A percentile compares a stretch with the other conserved stretches of the same genome.
These are phyloP conservation scores for Bombylius discolor DNA, from an alignment of 2,888 invertebrate species.

Conservation along the genomic window DNA sequence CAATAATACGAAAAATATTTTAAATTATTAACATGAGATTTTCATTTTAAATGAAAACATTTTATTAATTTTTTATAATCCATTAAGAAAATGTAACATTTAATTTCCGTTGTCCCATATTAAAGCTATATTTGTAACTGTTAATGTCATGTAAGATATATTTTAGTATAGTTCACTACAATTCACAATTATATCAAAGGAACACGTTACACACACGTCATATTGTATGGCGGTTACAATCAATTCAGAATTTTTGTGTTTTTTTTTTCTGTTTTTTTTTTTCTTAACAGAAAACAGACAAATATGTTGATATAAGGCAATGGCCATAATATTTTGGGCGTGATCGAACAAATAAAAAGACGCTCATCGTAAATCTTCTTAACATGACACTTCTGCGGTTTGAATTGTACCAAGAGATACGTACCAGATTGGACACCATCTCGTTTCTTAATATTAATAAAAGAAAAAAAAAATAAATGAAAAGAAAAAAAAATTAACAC, in stretches of 20 bases:
- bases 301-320: background rate
- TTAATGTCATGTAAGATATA: slow-evolving; percentile 3
- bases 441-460: slow-evolving; percentile 7
- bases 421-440: background rate
- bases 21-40: background rate
- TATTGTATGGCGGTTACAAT: no score
- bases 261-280: no score
- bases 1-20: background rate
- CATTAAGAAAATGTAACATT: background rate
- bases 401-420: slow-evolving; percentile 8
- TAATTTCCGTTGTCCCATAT: slow-evolving; percentile 4
- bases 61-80: background rate
- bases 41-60: background rate
- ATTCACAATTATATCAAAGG: no score
- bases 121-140: background rate
- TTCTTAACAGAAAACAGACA: no score
- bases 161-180: no score
- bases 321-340: slow-evolving; percentile 13
- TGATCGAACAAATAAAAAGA: slow-evolving; percentile 14
- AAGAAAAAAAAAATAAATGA: slow-evolving; percentile 7
- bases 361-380: slow-evolving; percentile 12
- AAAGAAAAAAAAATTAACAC: background rate
- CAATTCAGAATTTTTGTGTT: no score
- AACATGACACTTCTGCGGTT: slow-evolving; percentile 16
- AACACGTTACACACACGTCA: no score